A percentile compares a stretch with the other conserved stretches of the same genome.
Evolutionary conservation across 1,140 invertebrate genomes (phyloP).

Genomic region (Pseudomyrmex gracilis): DNA sequence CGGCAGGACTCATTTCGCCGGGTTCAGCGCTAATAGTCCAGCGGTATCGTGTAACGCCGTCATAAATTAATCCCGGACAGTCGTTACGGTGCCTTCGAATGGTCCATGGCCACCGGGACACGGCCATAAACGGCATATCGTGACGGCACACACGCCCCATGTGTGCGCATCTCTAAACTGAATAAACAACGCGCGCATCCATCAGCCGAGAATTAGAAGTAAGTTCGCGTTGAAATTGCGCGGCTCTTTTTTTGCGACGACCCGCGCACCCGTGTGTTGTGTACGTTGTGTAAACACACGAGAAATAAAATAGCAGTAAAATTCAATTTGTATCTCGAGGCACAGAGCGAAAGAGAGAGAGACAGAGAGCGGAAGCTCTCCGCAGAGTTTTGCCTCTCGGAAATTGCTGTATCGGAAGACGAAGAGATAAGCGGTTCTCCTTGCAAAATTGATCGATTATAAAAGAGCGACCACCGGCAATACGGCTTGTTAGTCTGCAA

Average conservation of each 20-base stretch:
- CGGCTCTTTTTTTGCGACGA: background rate
- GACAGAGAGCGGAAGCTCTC: too few relatives aligned
- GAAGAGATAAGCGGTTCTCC: too few relatives aligned
- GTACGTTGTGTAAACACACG: background rate
- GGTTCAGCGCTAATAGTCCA: conserved; percentile 60
- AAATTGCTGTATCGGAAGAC: too few relatives aligned
- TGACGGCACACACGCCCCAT: conserved; percentile 23
- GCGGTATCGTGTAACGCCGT: conserved; percentile 47
- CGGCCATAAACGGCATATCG: conserved; percentile 45
- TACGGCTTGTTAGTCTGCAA: background rate
- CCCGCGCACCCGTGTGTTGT: too few relatives aligned
- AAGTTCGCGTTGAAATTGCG: background rate
- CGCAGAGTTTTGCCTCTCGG: too few relatives aligned
- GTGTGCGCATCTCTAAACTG: background rate
- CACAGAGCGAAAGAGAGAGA: too few relatives aligned
- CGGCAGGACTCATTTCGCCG: conserved; percentile 62
- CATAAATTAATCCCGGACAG: conserved; percentile 71
- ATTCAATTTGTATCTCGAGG: too few relatives aligned
- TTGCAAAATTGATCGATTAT: conserved; percentile 7
- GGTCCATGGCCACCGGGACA: conserved; percentile 44
- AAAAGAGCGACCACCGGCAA: background rate
- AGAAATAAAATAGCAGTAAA: background rate
- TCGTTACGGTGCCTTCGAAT: conserved; percentile 68
- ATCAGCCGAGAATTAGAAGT: background rate
- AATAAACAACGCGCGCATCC: conserved; percentile 6